Percentiles rank a stretch among this genome's conserved stretches.
These are phyloP conservation scores for Melanaphis sacchari DNA, from an alignment of 1,140 invertebrate genomes.

Conservation along the genomic window DNA sequence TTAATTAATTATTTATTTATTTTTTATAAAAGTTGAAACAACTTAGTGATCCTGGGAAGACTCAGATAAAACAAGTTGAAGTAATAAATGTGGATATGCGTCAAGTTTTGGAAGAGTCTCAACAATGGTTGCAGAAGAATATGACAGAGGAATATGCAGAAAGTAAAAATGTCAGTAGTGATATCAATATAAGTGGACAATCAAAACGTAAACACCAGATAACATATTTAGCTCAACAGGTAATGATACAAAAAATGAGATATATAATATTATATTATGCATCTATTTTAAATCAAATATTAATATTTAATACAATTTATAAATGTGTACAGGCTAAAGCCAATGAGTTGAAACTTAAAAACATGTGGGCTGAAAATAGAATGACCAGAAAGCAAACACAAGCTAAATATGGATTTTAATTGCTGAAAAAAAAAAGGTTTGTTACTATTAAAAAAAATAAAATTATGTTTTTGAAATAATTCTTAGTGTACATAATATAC, in stretches of 20 bases:
- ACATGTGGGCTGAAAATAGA: conserved; percentile 90
- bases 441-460: not conserved
- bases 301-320: conserved; percentile 15
- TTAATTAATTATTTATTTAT: not conserved
- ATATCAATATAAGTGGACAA: conserved; percentile 73
- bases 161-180: conserved; percentile 67
- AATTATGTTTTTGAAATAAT: not conserved
- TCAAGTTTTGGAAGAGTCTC: conserved; percentile 79
- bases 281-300: not conserved
- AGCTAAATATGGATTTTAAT: conserved; percentile 86
- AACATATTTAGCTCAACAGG: conserved; percentile 85
- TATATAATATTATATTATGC: not conserved
- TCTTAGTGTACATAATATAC: not conserved
- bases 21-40: conserved; percentile 64
- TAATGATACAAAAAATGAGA: conserved; percentile 22
- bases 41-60: conserved; percentile 66
- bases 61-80: conserved; percentile 65
- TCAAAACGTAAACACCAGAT: conserved; percentile 92
- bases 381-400: conserved; percentile 84
- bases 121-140: conserved; percentile 82
- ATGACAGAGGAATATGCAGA: conserved; percentile 76
- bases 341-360: conserved; percentile 90
- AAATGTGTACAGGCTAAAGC: conserved; percentile 79
- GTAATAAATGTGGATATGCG: conserved; percentile 86
- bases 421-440: not conserved